These are phyloP conservation scores for Syngnathus scovelli DNA, from an alignment of 2,113 vertebrate species.

Conservation along the genomic window DNA sequence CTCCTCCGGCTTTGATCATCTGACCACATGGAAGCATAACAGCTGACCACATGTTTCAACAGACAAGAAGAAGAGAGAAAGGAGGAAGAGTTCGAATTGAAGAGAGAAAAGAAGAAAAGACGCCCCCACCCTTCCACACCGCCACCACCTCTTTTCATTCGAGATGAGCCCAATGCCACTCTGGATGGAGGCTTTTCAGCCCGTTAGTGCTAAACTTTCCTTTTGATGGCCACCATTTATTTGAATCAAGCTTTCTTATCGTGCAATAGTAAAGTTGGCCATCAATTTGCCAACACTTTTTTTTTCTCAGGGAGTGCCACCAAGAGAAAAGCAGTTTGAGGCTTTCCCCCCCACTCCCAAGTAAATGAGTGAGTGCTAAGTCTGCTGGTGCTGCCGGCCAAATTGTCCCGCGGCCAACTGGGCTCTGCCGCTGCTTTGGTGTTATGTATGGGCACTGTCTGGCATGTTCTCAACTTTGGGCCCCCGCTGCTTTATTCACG, in stretches of 20 bases:
- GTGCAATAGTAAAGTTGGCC: slow-evolving; percentile 61
- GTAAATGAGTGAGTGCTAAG: slow-evolving; percentile 67
- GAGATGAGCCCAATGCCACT: slow-evolving; percentile 50
- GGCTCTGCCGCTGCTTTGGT: slow-evolving; percentile 51
- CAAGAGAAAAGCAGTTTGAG: slow-evolving; percentile 64
- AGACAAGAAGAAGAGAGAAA: slow-evolving; percentile 61
- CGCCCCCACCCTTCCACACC: slow-evolving; percentile 10
- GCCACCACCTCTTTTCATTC: slow-evolving; percentile 44
- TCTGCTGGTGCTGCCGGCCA: slow-evolving; percentile 66
- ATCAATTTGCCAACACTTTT: slow-evolving; percentile 62
- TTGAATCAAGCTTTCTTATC: slow-evolving; percentile 57
- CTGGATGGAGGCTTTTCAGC: slow-evolving; percentile 31
- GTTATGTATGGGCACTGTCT: slow-evolving; percentile 50
- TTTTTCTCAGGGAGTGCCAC: slow-evolving; percentile 49
- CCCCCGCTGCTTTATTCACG: slow-evolving; percentile 45
- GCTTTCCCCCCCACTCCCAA: slow-evolving; percentile 6
- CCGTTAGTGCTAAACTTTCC: slow-evolving; percentile 49
- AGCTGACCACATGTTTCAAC: slow-evolving; percentile 73
- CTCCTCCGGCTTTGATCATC: slow-evolving; percentile 94
- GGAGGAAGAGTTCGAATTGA: slow-evolving; percentile 35
- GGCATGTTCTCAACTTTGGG: slow-evolving; percentile 52
- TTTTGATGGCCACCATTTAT: slow-evolving; percentile 64
- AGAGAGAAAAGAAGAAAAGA: slow-evolving; percentile 60
- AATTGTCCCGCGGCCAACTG: slow-evolving; percentile 70
- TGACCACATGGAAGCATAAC: slow-evolving; percentile 99